Conservation (phyloP, 2,888 invertebrate species). For the Ennomos quercinarius region DNA sequence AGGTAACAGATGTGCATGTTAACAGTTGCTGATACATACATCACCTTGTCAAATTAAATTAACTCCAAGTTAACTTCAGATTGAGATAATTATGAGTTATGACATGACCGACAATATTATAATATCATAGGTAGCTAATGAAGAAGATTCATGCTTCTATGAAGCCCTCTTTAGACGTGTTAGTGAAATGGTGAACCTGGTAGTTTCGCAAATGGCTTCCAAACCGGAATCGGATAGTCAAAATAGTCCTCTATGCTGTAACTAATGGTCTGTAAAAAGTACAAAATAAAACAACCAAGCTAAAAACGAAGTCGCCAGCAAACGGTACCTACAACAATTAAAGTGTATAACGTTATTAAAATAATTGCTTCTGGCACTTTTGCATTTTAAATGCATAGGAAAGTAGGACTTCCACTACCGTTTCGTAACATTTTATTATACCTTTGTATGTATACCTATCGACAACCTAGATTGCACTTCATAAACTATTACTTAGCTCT, state of each 20-base stretch:
- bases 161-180: too few species aligned
- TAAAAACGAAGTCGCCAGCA: not conserved
- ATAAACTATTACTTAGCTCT: constrained; percentile 34
- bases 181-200: too few species aligned
- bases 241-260: too few species aligned
- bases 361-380: constrained; percentile 18
- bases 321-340: constrained; percentile 1
- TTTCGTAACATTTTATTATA: constrained; percentile 3
- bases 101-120: too few species aligned
- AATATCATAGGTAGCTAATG: too few species aligned
- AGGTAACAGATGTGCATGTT: not conserved
- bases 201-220: too few species aligned
- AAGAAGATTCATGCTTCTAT: too few species aligned
- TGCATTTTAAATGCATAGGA: constrained; percentile 8
- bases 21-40: constrained; percentile 10
- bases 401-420: constrained; percentile 7
- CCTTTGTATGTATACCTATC: not conserved
- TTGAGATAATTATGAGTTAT: constrained; percentile 2
- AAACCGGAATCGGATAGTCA: too few species aligned
- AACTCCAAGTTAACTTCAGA: constrained; percentile 4
- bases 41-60: constrained; percentile 11
- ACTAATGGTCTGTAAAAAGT: too few species aligned
- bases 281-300: too few species aligned
- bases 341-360: constrained; percentile 20
- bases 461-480: constrained; percentile 28